phyloP scores from a whole-genome alignment of 1,140 invertebrate genomes.

The Cyclargus thomasi region DNA sequence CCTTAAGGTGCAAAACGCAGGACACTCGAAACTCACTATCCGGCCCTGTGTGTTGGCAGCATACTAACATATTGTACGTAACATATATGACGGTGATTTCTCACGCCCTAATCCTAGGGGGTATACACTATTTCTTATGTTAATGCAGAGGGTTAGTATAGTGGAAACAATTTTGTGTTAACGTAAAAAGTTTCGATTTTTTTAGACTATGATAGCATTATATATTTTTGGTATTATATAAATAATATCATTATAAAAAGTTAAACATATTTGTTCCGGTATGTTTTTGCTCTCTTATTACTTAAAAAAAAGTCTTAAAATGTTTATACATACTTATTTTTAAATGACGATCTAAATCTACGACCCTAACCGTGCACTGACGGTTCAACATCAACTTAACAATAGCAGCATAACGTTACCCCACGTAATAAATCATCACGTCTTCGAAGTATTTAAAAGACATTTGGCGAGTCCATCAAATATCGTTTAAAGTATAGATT shows the following conservation, averaged over 20 bases:
- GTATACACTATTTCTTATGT: background rate
- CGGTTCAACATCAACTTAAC: background rate
- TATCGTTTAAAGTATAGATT: background rate
- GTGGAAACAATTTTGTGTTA: background rate
- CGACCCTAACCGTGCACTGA: background rate
- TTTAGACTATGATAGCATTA: no score
- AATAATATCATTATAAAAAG: no score
- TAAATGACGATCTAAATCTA: background rate
- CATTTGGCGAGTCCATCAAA: background rate
- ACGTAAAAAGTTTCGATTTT: background rate
- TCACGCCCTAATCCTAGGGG: background rate
- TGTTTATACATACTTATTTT: no score
- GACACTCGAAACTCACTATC: no score
- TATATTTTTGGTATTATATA: no score
- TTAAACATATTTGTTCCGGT: no score
- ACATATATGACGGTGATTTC: slow-evolving; percentile 1
- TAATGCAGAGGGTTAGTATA: background rate
- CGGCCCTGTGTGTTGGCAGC: no score
- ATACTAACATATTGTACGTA: background rate
- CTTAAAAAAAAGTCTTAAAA: no score
- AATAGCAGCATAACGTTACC: background rate
- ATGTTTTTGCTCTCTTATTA: no score
- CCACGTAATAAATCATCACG: slow-evolving; percentile 6
- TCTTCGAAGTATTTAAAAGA: slow-evolving; percentile 7
- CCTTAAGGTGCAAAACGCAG: no score